Conservation (phyloP, 2,888 invertebrate species). For the Amiota communis region DNA sequence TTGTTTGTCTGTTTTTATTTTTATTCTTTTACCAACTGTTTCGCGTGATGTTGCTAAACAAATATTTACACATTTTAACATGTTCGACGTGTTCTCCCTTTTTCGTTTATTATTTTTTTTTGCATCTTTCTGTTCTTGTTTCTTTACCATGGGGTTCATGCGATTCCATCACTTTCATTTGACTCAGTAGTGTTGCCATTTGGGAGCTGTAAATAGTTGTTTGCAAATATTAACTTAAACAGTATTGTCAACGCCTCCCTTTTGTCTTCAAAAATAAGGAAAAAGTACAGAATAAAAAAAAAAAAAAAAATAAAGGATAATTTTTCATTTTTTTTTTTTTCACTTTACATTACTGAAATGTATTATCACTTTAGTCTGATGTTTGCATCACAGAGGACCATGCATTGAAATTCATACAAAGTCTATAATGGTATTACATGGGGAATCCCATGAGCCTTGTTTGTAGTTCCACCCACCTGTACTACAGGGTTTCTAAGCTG, state of each 20-base stretch:
- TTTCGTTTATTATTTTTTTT: slow-evolving; percentile 37
- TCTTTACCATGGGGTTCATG: neutral
- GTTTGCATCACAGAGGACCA: too few relatives aligned
- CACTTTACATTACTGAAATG: too few relatives aligned
- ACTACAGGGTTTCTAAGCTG: too few relatives aligned
- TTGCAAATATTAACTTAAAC: slow-evolving; percentile 61
- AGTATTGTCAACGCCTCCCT: slow-evolving; percentile 40
- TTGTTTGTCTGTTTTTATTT: slow-evolving; percentile 1
- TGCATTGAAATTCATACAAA: too few relatives aligned
- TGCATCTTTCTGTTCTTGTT: slow-evolving; percentile 12
- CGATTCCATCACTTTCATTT: neutral
- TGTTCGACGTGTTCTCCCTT: slow-evolving; percentile 61
- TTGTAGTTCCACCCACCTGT: too few relatives aligned
- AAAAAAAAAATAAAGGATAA: neutral
- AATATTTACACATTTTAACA: slow-evolving; percentile 66
- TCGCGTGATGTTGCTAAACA: slow-evolving; percentile 36
- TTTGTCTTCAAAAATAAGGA: slow-evolving; percentile 30
- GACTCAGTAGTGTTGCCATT: neutral
- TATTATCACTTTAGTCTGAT: too few relatives aligned
- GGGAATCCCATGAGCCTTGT: too few relatives aligned
- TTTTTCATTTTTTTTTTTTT: slow-evolving; percentile 1
- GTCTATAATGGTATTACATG: too few relatives aligned
- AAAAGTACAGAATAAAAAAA: neutral
- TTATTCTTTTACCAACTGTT: neutral
- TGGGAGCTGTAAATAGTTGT: slow-evolving; percentile 30